A percentile compares a stretch with the other conserved stretches of the same genome.
These are phyloP conservation scores for Halocynthia aurantium DNA, from an alignment of 23 tunicate species.

Conservation along the genomic window DNA sequence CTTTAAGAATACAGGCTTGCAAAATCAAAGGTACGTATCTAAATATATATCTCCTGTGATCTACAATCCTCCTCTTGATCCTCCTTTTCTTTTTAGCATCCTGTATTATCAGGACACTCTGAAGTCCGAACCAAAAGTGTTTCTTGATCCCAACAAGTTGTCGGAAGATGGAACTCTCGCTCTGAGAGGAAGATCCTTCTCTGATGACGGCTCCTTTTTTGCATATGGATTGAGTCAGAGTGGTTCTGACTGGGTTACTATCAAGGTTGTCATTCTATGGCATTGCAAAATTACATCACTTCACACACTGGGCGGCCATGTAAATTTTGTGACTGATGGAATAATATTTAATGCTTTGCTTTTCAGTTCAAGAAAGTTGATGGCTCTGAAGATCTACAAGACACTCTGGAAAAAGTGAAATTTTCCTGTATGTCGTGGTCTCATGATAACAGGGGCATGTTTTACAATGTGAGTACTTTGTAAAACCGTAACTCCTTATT, in stretches of 20 bases:
- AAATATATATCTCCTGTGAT: not conserved
- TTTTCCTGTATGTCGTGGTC: conserved; percentile 91
- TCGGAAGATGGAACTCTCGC: conserved; percentile 95
- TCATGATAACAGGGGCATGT: conserved; percentile 80
- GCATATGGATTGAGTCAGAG: conserved; percentile 86
- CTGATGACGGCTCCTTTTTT: conserved; percentile 66
- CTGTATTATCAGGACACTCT: conserved; percentile 60
- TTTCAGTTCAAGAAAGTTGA: conserved; percentile 75
- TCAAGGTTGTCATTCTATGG: conserved; percentile 41
- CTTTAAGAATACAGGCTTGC: conserved; percentile 87
- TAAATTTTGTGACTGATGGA: not conserved
- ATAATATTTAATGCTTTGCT: not conserved
- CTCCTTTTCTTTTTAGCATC: conserved; percentile 33
- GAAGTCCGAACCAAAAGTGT: conserved; percentile 42
- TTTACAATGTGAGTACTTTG: conserved; percentile 67
- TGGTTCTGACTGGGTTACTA: conserved; percentile 96
- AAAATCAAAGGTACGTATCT: conserved; percentile 87
- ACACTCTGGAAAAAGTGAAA: conserved; percentile 68
- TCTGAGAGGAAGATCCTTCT: conserved; percentile 52
- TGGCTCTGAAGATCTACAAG: conserved; percentile 52
- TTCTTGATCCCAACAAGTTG: conserved; percentile 87
- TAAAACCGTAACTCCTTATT: not conserved
- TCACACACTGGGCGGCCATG: not conserved
- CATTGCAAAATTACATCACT: not conserved
- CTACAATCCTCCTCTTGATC: not conserved